phyloP scores from a whole-genome alignment of 2,797 vertebrate genomes.

The Serranus cabrilla region DNA sequence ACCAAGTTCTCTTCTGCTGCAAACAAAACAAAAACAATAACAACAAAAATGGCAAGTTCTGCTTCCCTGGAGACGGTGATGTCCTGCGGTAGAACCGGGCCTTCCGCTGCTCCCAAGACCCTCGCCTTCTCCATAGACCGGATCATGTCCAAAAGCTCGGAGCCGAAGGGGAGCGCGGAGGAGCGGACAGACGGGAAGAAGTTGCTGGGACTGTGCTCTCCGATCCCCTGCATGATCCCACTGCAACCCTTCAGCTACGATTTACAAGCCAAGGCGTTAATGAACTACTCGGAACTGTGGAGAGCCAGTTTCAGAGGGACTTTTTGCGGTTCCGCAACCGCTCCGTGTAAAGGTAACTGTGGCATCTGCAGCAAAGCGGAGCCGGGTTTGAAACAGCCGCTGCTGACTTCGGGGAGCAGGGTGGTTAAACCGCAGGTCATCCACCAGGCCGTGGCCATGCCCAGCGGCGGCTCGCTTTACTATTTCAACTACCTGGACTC shows the following conservation, averaged over 20 bases:
- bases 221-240: conserved; percentile 95
- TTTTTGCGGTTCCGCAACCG: conserved; percentile 87
- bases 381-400: conserved; percentile 86
- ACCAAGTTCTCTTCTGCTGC: conserved; percentile 79
- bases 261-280: conserved; percentile 92
- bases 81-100: conserved; percentile 89
- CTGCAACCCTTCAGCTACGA: conserved; percentile 94
- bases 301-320: conserved; percentile 91
- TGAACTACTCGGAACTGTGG: conserved; percentile 98
- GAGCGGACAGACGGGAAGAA: conserved; percentile 89
- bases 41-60: conserved; percentile 89
- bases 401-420: conserved; percentile 84
- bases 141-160: conserved; percentile 97
- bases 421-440: conserved; percentile 98
- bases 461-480: conserved; percentile 92
- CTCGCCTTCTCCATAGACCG: conserved; percentile 98
- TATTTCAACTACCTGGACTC: conserved; percentile 98
- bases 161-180: conserved; percentile 83
- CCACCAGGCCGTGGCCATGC: conserved; percentile 92
- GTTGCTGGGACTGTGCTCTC: conserved; percentile 91
- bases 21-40: conserved; percentile 28
- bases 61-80: conserved; percentile 92
- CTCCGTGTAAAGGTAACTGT: conserved; percentile 94
- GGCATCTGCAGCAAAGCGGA: conserved; percentile 92
- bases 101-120: conserved; percentile 90